A percentile compares a stretch with the other conserved stretches of the same genome.
phyloP scores from a whole-genome alignment of 64 coral and sea anemone species.

The Platygyra sinensis region DNA sequence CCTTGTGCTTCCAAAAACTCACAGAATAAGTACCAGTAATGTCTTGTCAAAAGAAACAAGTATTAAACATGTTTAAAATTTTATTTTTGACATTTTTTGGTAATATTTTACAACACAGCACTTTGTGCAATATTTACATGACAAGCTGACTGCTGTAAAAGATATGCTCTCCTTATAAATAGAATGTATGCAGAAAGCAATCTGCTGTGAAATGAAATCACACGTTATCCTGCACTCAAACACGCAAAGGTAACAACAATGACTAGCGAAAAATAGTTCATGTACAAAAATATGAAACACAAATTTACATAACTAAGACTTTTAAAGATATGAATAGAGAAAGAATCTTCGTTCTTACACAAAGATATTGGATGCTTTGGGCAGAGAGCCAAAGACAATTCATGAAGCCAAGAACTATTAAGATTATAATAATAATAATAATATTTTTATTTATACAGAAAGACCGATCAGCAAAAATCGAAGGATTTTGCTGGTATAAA shows the following conservation, averaged over 20 bases:
- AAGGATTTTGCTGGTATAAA: too few species aligned
- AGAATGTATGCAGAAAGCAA: not conserved
- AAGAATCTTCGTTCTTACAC: too few species aligned
- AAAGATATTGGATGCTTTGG: too few species aligned
- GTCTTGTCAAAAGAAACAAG: not conserved
- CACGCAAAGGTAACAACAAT: not conserved
- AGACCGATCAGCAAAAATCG: too few species aligned
- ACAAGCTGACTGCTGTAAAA: not conserved
- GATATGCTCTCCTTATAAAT: not conserved
- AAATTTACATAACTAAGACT: not conserved
- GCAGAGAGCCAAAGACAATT: not conserved
- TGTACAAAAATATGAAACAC: not conserved
- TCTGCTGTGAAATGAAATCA: not conserved
- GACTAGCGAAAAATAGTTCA: not conserved
- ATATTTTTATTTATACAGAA: too few species aligned
- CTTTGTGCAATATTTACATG: conserved; percentile 24
- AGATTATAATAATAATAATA: too few species aligned
- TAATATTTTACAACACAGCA: conserved; percentile 22
- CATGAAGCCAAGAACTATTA: not conserved
- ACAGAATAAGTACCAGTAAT: too few species aligned
- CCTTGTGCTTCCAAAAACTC: too few species aligned
- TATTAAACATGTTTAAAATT: not conserved
- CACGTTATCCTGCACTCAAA: not conserved
- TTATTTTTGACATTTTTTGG: not conserved
- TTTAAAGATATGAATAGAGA: too few species aligned